Evolutionary conservation across 2,888 invertebrate genomes (phyloP), one percentile per base, ranked within the genome.

Genomic region (Nephrotoma guestfalica): DNA sequence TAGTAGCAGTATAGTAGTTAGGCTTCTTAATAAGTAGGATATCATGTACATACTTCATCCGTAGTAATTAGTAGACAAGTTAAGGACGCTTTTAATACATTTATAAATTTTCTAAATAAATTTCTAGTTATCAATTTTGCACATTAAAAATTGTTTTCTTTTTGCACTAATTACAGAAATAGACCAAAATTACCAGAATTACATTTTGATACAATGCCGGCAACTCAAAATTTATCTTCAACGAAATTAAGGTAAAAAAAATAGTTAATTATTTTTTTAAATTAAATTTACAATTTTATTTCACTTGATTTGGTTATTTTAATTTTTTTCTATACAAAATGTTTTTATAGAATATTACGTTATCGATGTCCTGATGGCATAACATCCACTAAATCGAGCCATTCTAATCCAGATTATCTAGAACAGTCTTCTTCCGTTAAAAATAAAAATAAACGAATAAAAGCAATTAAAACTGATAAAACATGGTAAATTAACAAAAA

Each of bases 101-200:
- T 30, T 30, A 30, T 3, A 2, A 30, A 30, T 30, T 30, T 30
- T 30, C 2, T 30, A 30, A 30, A 30, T 30, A 30, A 30, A 30
- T 30, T 30, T 30, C 30, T 30, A n/a, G n/a, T 47, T 47, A 11
- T 13, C n/a, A 47, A 13, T 47, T 13, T 13, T 13, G 11, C n/a
- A 47, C n/a, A 47, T 13, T 47, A 47, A 40, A 83, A 40, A 11
- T 42, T 85, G 0, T 85, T 85, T 85, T 85, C 15, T 85, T 13
- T n/a, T 30, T 30, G 2, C 30, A 13, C 40, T 13, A 13, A 15
- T 84, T 85, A 2, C 85, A 85, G 85, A 45, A 85, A 85, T 85
- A 85, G 43, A 85, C 85, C 85, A 43, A 85, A 85, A 85, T 85
- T 85, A 43, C 85, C 85, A 30, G 85, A 85, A 43, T 45, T 85